Base-by-base conservation (phyloP, 2,113 vertebrate species). In the Aepyceros melampus region DNA sequence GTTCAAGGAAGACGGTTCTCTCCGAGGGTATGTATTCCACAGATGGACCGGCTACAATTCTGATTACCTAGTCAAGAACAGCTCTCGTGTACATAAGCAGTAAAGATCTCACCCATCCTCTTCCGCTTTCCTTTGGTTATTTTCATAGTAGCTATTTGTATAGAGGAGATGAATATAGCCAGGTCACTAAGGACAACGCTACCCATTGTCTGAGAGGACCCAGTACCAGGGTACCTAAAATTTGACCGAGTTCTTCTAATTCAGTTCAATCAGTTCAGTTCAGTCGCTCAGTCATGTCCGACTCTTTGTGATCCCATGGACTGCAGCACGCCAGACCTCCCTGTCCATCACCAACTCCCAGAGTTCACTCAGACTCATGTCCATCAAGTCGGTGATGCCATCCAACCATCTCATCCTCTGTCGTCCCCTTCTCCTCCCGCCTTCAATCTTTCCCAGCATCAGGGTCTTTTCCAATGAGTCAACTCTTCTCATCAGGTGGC, bases 281-380 rank as follows among this genome's bases (percentile, higher is more conserved):
- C 67, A 71, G 19, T 40, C 2, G 0, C n/a, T 71, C 67, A 71
- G 5, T 13, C 1, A 1, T 71, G 64, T 6, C 67, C 0, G 0
- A 40, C n/a, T 71, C n/a, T 71, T 40, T 12, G n/a, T 0, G 0
- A 71, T 19, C 10, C 21, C 67, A 23, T 23, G n/a, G 67, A 71
- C 19, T 0, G 0, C 5, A 21, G 67, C n/a, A 40, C 0, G 0
- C 67, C 67, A 71, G 19, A 19, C n/a, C n/a, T 71, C n/a, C 10
- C 19, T 71, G n/a, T 71, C 67, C 67, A 71, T 71, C 5, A 40
- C 10, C 7, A 13, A 1, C 31, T 71, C 67, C n/a, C 67, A 6
- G 67, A 71, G n/a, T 2, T 36, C 6, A 5, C n/a, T 23, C n/a
- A 71, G 23, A 40, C 67, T 0, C 64, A 23, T 36, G n/a, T 21